A percentile compares a stretch with the other conserved stretches of the same genome.
phyloP scores from a whole-genome alignment of 2,888 invertebrate genomes.

The Ceramica pisi region DNA sequence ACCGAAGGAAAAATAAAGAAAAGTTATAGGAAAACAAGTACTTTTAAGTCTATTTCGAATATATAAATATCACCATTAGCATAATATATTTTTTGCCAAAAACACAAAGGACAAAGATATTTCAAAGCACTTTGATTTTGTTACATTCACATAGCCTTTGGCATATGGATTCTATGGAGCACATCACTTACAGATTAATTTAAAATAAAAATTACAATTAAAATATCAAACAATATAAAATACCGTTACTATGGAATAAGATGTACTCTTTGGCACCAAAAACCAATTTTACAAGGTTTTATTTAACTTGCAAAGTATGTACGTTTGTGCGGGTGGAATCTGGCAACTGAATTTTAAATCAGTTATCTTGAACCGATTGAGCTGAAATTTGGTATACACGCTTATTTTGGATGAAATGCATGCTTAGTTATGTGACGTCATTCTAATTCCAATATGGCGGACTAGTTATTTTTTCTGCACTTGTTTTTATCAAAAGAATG shows the following conservation, averaged over 20 bases:
- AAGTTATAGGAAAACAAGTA: neutral
- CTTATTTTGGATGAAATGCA: too few species aligned
- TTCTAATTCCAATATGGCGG: too few species aligned
- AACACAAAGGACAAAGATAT: constrained; percentile 19
- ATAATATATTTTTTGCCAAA: constrained; percentile 9
- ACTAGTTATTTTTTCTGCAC: too few species aligned
- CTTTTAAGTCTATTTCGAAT: neutral
- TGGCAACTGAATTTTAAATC: too few species aligned
- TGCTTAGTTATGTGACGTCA: too few species aligned
- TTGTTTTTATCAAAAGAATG: too few species aligned
- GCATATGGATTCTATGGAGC: constrained; percentile 9
- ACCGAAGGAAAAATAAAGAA: neutral
- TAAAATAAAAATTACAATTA: neutral
- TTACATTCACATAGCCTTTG: constrained; percentile 28
- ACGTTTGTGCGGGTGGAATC: too few species aligned
- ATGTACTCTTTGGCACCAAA: too few species aligned
- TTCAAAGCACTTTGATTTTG: constrained; percentile 17
- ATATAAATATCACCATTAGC: neutral
- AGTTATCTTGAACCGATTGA: too few species aligned
- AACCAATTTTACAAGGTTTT: too few species aligned
- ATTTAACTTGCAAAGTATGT: too few species aligned
- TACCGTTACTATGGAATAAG: neutral
- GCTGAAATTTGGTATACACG: too few species aligned
- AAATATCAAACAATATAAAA: neutral
- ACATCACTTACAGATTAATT: constrained; percentile 42